Evolutionary conservation across 2,113 vertebrate species (phyloP).

Genomic region (Cynoglossus semilaevis): DNA sequence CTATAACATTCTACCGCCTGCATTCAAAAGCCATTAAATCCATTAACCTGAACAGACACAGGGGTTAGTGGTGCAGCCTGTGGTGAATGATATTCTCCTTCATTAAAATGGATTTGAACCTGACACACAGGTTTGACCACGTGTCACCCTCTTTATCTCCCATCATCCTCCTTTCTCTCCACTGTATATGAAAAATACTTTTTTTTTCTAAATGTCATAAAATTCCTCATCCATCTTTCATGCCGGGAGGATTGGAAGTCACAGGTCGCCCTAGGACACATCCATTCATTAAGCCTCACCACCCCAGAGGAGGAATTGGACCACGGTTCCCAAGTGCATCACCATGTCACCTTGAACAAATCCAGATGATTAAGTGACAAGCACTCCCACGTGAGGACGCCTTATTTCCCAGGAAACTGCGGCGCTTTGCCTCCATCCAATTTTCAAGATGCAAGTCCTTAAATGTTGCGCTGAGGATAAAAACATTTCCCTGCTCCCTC

Average conservation of each 20-base stretch:
- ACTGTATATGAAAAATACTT: conserved; percentile 6
- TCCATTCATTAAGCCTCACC: conserved; percentile 64
- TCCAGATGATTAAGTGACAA: conserved; percentile 73
- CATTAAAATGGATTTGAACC: background rate
- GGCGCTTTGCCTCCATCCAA: conserved; percentile 46
- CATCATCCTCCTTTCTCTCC: conserved; percentile 18
- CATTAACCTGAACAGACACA: too few relatives aligned
- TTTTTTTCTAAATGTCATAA: conserved; percentile 29
- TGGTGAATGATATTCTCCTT: conserved; percentile 5
- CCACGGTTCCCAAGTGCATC: conserved; percentile 53
- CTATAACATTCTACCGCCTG: too few relatives aligned
- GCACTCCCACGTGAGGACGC: conserved; percentile 60
- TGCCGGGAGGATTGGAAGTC: conserved; percentile 29
- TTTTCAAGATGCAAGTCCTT: conserved; percentile 64
- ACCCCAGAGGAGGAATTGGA: conserved; percentile 62
- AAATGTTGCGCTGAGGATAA: conserved; percentile 45
- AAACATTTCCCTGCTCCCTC: conserved; percentile 8
- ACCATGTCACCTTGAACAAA: conserved; percentile 79
- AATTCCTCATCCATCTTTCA: conserved; percentile 52
- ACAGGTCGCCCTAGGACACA: conserved; percentile 59
- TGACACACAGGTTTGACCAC: conserved; percentile 40
- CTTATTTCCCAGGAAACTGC: conserved; percentile 75
- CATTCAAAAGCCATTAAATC: too few relatives aligned
- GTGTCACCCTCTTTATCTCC: conserved; percentile 28
- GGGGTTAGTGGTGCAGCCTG: too few relatives aligned